Base-by-base conservation (phyloP, 30 jellyfish, hydroid and myxozoan genomes). In the Phacellophora camtschatica region DNA sequence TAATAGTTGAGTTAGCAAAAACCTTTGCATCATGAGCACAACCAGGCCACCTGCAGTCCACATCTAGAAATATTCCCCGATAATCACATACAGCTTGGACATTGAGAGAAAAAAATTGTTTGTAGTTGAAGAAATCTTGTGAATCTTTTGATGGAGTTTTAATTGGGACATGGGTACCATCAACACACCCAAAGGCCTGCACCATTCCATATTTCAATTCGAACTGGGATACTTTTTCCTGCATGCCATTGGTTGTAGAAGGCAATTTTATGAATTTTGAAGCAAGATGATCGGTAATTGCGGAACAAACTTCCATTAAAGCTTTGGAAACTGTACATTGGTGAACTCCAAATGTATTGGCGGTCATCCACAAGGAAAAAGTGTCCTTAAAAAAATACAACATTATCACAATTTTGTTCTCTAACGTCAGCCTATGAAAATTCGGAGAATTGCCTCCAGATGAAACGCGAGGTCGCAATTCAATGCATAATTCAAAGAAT, bases 41-140 rank as follows among this genome's bases (percentile, higher is more conserved):
- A 5, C 95, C 90, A 0, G 86, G 97, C 97, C 93, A 76, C 25
- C 88, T 54, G 59, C 96, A 77, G 29, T 88, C 97, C 2, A 88
- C 81, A 53, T 79, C 97, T 93, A 88, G 54, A 65, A 88, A 88
- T 1, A 20, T 1, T 31, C 94, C 95, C 33, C 37, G 69, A 36
- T 13, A 59, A 50, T 88, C 88, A 53, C 97, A 88, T 3, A 88
- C 97, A n/a, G 82, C 97, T 48, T 88, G 95, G 6, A 71, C 86
- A 63, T 88, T 88, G 5, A 87, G 19, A 22, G 56, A 43, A 43
- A 43, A 43, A 22, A 43, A 43, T 10, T 43, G 35, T 66, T 82
- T 33, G 89, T 27, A 23, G 32, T 48, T 43, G 56, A 0, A 43
- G 18, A 43, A 43, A 43, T 43, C 56, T 43, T 43, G 56, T 43